phyloP scores from a whole-genome alignment of 2,888 invertebrate genomes.

The Coremacera marginata region DNA sequence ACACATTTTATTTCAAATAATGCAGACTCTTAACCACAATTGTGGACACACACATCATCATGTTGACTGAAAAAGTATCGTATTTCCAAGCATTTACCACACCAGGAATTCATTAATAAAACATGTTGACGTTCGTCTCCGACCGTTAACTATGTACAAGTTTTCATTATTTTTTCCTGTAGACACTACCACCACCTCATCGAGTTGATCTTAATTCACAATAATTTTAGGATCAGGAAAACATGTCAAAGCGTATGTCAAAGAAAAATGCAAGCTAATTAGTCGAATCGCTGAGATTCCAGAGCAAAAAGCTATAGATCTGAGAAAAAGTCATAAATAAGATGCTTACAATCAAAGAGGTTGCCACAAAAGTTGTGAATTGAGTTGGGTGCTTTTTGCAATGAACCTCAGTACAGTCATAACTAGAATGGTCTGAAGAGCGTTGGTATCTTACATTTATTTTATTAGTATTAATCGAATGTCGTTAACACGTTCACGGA shows the following conservation, averaged over 20 bases:
- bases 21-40: background rate
- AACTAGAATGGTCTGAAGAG: no score
- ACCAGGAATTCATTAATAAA: conserved; percentile 3
- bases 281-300: background rate
- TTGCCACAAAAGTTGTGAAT: background rate
- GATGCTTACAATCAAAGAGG: background rate
- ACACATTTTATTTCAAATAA: no score
- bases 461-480: no score
- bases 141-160: background rate
- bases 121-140: background rate
- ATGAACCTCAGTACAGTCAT: no score
- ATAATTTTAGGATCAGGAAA: background rate
- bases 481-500: no score
- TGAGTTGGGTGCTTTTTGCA: background rate
- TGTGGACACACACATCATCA: background rate
- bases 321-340: background rate
- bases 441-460: no score
- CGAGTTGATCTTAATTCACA: background rate
- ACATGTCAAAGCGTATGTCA: background rate
- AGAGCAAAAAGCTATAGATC: background rate
- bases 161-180: conserved; percentile 6
- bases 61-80: background rate
- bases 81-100: background rate
- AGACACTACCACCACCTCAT: background rate
- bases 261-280: conserved; percentile 19